Conservation (phyloP, 1,140 invertebrate species). For the Hyles euphorbiae region DNA sequence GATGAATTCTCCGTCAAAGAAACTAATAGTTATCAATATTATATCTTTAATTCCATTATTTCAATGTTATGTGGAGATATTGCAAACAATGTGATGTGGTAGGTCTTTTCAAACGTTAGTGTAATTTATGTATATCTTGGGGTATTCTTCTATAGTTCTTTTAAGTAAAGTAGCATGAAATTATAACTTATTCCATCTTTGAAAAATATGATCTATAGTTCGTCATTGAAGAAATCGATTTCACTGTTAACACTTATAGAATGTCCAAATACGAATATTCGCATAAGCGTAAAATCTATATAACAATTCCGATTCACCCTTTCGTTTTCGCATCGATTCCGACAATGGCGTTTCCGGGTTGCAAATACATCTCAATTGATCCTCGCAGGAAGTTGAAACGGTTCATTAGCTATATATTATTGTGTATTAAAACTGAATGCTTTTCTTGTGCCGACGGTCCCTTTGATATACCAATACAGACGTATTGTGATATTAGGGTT, state of each 20-base stretch:
- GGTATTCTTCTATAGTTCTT: too few relatives aligned
- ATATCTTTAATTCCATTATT: too few relatives aligned
- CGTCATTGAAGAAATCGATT: constrained; percentile 15
- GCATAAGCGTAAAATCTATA: constrained; percentile 20
- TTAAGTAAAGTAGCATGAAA: too few relatives aligned
- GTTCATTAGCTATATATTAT: constrained; percentile 52
- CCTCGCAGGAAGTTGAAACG: constrained; percentile 53
- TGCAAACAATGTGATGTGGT: too few relatives aligned
- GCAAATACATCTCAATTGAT: constrained; percentile 50
- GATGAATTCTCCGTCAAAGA: too few relatives aligned
- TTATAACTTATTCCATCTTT: too few relatives aligned
- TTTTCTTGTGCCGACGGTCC: constrained; percentile 44
- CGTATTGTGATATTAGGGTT: too few relatives aligned
- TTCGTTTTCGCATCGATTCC: constrained; percentile 36
- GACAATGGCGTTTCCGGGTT: constrained; percentile 64
- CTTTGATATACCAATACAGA: constrained; percentile 4
- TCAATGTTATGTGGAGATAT: too few relatives aligned
- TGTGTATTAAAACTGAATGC: constrained; percentile 31
- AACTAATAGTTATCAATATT: too few relatives aligned
- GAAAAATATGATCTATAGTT: too few relatives aligned
- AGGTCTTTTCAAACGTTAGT: too few relatives aligned
- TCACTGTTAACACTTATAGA: constrained; percentile 9
- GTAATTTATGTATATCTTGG: too few relatives aligned
- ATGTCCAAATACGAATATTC: constrained; percentile 8
- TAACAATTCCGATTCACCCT: constrained; percentile 37